Evolutionary conservation across 2,113 vertebrate species (phyloP).

Genomic region (Fregata magnificens): DNA sequence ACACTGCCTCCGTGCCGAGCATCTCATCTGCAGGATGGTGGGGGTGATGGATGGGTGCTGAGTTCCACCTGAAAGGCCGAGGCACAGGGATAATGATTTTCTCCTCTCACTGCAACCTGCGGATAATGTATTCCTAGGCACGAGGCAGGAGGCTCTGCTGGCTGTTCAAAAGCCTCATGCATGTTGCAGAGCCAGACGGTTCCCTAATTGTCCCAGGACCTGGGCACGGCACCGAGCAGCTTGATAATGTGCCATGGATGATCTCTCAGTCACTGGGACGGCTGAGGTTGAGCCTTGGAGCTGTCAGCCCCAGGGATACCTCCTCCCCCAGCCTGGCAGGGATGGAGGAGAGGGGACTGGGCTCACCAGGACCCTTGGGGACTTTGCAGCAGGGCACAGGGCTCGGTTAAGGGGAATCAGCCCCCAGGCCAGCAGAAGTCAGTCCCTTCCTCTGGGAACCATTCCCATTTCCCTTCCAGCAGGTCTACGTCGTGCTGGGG

Average conservation of each 20-base stretch:
- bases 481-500: neutral
- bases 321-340: too few relatives aligned
- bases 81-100: neutral
- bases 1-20: fast-evolving
- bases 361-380: neutral
- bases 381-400: too few relatives aligned
- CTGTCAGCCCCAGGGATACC: neutral
- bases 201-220: neutral
- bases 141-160: neutral
- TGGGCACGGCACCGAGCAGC: fast-evolving
- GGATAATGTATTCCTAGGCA: constrained; percentile 52
- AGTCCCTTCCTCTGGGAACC: neutral
- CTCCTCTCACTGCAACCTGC: neutral
- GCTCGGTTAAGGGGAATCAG: neutral
- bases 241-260: fast-evolving
- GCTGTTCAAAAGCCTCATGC: neutral
- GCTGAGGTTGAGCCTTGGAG: neutral
- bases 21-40: neutral
- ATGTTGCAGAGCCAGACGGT: neutral
- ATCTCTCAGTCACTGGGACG: neutral
- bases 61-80: neutral
- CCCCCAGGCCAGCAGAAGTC: neutral
- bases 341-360: neutral
- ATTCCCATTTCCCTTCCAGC: neutral
- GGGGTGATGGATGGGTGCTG: neutral